A percentile compares a stretch with the other conserved stretches of the same genome.
Conservation (phyloP, 1,140 invertebrate genomes). For the Stenopsyche tienmushanensis region DNA sequence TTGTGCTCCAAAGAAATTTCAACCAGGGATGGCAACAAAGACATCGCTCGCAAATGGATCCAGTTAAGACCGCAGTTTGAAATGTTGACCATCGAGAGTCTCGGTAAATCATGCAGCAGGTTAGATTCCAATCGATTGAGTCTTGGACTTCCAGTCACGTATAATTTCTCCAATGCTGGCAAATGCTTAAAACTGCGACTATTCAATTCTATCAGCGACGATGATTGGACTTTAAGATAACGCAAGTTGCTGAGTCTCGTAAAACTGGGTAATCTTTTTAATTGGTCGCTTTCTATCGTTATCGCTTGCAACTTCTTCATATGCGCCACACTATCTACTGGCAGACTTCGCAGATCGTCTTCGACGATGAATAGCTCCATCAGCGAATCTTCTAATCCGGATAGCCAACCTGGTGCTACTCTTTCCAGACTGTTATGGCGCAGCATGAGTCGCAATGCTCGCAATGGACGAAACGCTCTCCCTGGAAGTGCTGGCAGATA, state of each 20-base stretch:
- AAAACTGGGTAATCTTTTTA: slow-evolving; percentile 71
- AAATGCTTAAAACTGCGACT: slow-evolving; percentile 72
- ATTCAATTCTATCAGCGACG: slow-evolving; percentile 66
- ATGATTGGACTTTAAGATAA: slow-evolving; percentile 70
- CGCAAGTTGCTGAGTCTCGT: slow-evolving; percentile 63
- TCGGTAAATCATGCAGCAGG: slow-evolving; percentile 71
- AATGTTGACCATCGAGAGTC: slow-evolving; percentile 72
- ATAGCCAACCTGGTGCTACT: slow-evolving; percentile 77
- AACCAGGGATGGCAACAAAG: slow-evolving; percentile 67
- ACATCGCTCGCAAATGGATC: slow-evolving; percentile 75
- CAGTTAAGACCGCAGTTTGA: slow-evolving; percentile 74
- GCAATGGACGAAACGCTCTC: slow-evolving; percentile 70
- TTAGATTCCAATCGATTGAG: slow-evolving; percentile 69
- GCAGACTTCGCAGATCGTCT: slow-evolving; percentile 73
- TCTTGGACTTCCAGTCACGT: slow-evolving; percentile 68
- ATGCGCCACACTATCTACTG: slow-evolving; percentile 73
- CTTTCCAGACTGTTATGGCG: slow-evolving; percentile 80
- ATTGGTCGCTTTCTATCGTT: slow-evolving; percentile 72
- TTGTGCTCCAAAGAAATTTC: slow-evolving; percentile 73
- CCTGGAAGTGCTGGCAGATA: slow-evolving; percentile 78
- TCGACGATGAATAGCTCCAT: slow-evolving; percentile 84
- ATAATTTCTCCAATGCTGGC: slow-evolving; percentile 71
- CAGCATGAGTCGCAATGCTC: slow-evolving; percentile 76
- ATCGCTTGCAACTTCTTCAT: slow-evolving; percentile 77
- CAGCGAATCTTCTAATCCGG: slow-evolving; percentile 71